Evolutionary conservation across 1,140 invertebrate species (phyloP), one percentile per base, ranked within the genome.

Genomic region (Nasonia longicornis): DNA sequence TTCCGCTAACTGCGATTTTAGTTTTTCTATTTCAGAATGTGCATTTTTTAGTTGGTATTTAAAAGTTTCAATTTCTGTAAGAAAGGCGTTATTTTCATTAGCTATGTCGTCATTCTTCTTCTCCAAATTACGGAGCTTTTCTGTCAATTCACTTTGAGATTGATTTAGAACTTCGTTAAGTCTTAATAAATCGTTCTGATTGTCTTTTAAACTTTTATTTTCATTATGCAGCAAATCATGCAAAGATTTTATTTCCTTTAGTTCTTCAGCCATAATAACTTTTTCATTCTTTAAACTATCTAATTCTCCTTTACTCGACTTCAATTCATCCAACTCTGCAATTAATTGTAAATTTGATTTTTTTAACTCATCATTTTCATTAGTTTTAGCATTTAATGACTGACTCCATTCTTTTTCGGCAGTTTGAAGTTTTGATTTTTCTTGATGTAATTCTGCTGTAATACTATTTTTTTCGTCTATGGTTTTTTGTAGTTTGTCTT

Each of bases 191-290:
- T 87, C 84, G 66, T 87, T 87, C 77, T 88, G 80, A 22, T 83
- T 84, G 42, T 88, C 83, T 52, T 88, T 86, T 64, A 89, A 73
- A 73, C 81, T 77, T 64, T 86, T 85, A 81, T 87, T 87, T 80
- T 87, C 86, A 75, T 76, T 64, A 3, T 48, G 75, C 1, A 85
- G 38, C 79, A 83, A 78, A 29, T 83, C 31, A n/a, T 82, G 35
- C 16, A 79, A 79, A 35, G 73, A 63, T 70, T 71, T 29, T 3
- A 87, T 72, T 45, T 82, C 52, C 83, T 85, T 79, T 58, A 87
- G 67, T 85, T 86, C 81, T 42, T 52, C 31, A 45, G 72, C 69
- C 20, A 72, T 7, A 52, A 58, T 20, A 22, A 58, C 16, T 35
- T 78, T 77, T 20, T 82, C 78, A 29, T 11, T 70, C 16, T 69